phyloP scores from a whole-genome alignment of 92 coral and sea anemone genomes.

The Meandrina meandrites region DNA sequence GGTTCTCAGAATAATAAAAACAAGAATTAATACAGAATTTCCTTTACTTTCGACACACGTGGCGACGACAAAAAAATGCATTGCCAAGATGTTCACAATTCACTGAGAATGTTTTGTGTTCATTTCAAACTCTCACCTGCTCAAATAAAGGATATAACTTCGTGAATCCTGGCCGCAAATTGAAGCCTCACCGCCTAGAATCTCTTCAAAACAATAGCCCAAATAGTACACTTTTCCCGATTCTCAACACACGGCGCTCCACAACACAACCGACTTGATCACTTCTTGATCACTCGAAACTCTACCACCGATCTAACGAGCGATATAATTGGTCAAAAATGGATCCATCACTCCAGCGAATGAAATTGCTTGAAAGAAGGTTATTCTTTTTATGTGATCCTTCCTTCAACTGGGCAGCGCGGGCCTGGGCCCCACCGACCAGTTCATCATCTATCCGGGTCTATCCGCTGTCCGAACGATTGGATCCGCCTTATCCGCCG shows the following conservation, averaged over 20 bases:
- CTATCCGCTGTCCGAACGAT: no score
- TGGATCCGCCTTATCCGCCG: no score
- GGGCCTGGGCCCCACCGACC: no score
- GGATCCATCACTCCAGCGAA: constrained; percentile 40
- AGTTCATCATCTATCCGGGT: no score
- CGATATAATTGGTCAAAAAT: constrained; percentile 48
- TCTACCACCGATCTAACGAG: constrained; percentile 38
- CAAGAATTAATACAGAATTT: constrained; percentile 59
- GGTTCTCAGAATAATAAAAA: background rate
- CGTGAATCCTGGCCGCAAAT: background rate
- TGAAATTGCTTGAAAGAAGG: constrained; percentile 46
- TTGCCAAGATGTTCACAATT: constrained; percentile 23
- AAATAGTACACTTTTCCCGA: constrained; percentile 18
- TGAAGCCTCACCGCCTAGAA: constrained; percentile 5
- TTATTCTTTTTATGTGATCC: constrained; percentile 14
- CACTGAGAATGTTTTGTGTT: constrained; percentile 1
- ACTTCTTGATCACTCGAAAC: constrained; percentile 63
- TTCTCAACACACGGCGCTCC: constrained; percentile 50
- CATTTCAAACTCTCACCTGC: background rate
- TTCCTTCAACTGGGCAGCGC: no score
- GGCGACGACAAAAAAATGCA: constrained; percentile 67
- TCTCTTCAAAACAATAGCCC: background rate
- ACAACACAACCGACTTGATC: constrained; percentile 58
- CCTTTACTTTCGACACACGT: constrained; percentile 92
- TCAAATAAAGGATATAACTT: background rate